These are phyloP conservation scores for Pandemis cinnamomeana DNA, from an alignment of 2,888 invertebrate genomes.

Conservation along the genomic window DNA sequence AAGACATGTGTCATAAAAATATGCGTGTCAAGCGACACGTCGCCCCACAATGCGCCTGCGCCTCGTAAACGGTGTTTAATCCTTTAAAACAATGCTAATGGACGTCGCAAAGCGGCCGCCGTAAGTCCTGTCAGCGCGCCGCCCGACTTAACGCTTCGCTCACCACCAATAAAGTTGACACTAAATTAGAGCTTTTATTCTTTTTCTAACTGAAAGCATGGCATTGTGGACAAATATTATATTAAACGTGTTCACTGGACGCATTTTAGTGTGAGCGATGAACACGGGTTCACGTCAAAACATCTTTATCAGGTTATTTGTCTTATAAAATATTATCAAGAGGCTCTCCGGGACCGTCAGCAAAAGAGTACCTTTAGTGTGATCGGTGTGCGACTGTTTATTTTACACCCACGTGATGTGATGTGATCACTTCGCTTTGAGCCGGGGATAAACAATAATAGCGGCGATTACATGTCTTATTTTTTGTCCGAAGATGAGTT, in stretches of 20 bases:
- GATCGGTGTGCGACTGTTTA: constrained; percentile 80
- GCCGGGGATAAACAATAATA: constrained; percentile 81
- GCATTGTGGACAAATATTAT: constrained; percentile 82
- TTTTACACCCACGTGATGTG: constrained; percentile 76
- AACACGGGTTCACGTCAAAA: constrained; percentile 85
- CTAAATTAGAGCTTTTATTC: constrained; percentile 79
- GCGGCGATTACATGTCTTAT: constrained; percentile 82
- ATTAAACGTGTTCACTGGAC: constrained; percentile 81
- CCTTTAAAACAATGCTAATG: constrained; percentile 85
- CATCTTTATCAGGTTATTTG: constrained; percentile 85
- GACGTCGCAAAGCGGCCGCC: constrained; percentile 76
- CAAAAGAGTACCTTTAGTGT: constrained; percentile 80
- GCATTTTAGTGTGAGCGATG: constrained; percentile 84
- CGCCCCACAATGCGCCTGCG: constrained; percentile 60
- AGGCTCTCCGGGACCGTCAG: constrained; percentile 82
- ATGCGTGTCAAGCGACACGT: constrained; percentile 73
- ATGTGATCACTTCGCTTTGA: constrained; percentile 78
- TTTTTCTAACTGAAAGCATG: constrained; percentile 72
- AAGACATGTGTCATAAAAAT: constrained; percentile 80
- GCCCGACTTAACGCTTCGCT: constrained; percentile 81
- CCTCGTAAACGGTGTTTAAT: constrained; percentile 75
- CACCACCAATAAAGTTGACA: constrained; percentile 81
- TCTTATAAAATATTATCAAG: constrained; percentile 85
- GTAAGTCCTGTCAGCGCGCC: constrained; percentile 77
- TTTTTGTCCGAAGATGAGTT: constrained; percentile 76